A percentile compares a stretch with the other conserved stretches of the same genome.
Conservation (phyloP, 2,113 vertebrate species). For the Pithys albifrons region DNA sequence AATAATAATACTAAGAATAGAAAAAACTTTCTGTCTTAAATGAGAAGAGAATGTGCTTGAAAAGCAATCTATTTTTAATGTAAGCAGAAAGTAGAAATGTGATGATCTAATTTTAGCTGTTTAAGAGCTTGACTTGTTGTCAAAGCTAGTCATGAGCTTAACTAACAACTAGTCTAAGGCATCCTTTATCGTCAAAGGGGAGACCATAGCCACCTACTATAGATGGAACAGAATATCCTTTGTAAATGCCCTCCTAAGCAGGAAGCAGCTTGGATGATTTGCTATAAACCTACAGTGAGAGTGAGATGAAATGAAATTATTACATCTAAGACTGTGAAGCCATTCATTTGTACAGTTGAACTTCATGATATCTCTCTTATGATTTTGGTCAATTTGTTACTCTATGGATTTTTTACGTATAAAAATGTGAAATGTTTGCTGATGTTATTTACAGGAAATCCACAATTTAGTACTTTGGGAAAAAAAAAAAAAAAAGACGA, state of each 20-base stretch:
- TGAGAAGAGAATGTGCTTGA: background rate
- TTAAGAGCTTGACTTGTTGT: background rate
- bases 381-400: background rate
- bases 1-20: background rate
- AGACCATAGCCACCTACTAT: background rate
- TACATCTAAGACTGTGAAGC: background rate
- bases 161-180: background rate
- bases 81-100: background rate
- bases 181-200: background rate
- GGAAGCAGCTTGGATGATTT: background rate
- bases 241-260: background rate
- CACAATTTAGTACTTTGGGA: background rate
- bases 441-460: background rate
- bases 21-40: background rate
- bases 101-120: background rate
- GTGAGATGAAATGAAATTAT: background rate
- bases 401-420: background rate
- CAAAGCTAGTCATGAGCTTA: background rate
- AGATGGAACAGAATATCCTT: background rate
- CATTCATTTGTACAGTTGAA: background rate
- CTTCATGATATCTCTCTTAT: background rate
- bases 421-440: background rate
- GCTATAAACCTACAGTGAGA: background rate
- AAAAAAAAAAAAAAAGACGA: background rate
- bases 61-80: background rate